Conservation (phyloP, 2,888 invertebrate genomes). For the Alitta virens region DNA sequence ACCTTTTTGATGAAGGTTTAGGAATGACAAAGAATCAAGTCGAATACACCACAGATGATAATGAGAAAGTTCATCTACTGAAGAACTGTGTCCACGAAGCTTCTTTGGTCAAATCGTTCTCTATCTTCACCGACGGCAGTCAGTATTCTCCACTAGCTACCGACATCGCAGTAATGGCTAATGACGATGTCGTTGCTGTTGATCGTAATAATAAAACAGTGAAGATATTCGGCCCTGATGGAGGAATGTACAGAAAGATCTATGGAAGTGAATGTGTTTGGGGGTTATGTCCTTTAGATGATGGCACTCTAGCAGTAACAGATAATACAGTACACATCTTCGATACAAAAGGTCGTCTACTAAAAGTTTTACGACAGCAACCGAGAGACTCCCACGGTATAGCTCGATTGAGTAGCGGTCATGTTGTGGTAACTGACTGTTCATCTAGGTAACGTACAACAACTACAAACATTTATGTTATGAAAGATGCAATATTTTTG, state of each 20-base stretch:
- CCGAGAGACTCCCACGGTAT: constrained; percentile 17
- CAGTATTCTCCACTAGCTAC: constrained; percentile 6
- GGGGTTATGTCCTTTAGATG: constrained; percentile 1
- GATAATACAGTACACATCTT: constrained; percentile 19
- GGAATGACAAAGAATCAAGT: not conserved
- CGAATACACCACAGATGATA: not conserved
- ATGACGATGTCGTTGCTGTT: constrained; percentile 7
- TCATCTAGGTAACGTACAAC: constrained; percentile 1
- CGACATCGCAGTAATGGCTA: not conserved
- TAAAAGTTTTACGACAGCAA: constrained; percentile 12
- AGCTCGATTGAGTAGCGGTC: not conserved
- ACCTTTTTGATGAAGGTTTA: constrained; percentile 1
- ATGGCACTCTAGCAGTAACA: constrained; percentile 6
- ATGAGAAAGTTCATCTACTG: not conserved
- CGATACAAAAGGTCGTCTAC: constrained; percentile 7
- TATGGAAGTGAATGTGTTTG: constrained; percentile 11
- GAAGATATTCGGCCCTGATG: constrained; percentile 11
- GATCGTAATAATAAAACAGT: constrained; percentile 14
- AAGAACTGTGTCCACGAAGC: constrained; percentile 5
- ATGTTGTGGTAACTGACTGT: constrained; percentile 8
- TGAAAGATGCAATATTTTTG: too few species aligned
- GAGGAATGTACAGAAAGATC: constrained; percentile 15
- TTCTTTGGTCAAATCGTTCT: constrained; percentile 5
- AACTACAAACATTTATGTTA: too few species aligned
- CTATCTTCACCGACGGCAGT: constrained; percentile 15